Evolutionary conservation across 2,113 vertebrate species (phyloP).

Genomic region (Pantherophis guttatus): DNA sequence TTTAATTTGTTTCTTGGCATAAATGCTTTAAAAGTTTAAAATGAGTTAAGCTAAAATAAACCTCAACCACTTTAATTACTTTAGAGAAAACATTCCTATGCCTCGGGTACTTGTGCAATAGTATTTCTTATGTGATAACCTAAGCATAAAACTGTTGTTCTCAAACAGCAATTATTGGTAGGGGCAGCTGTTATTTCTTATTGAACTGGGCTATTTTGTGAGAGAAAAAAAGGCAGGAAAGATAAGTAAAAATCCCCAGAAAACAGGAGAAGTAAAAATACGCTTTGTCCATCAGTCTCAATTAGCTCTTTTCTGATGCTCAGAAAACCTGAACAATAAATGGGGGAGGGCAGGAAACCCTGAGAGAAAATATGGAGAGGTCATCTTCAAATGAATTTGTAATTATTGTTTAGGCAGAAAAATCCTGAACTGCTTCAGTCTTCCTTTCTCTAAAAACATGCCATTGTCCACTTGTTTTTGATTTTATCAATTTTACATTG

Average conservation of each 20-base stretch:
- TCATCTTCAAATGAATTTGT: slow-evolving; percentile 42
- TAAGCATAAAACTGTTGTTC: not conserved
- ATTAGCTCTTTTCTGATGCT: slow-evolving; percentile 34
- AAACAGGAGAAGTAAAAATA: slow-evolving; percentile 12
- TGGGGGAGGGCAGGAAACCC: rapidly evolving
- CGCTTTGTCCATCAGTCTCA: slow-evolving; percentile 17
- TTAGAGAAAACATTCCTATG: not conserved
- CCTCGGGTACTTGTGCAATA: not conserved
- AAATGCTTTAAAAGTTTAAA: slow-evolving; percentile 10
- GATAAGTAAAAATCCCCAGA: not conserved
- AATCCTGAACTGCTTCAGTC: not conserved
- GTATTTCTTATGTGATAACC: not conserved
- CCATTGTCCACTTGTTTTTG: slow-evolving; percentile 37
- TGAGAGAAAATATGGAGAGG: slow-evolving; percentile 24
- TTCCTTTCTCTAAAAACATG: slow-evolving; percentile 7
- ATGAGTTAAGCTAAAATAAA: slow-evolving; percentile 2
- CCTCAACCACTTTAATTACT: not conserved
- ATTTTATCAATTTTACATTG: slow-evolving; percentile 54
- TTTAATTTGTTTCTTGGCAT: not conserved
- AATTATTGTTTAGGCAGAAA: slow-evolving; percentile 3
- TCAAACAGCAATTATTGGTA: not conserved
- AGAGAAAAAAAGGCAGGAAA: not conserved
- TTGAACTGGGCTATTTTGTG: not conserved
- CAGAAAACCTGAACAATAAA: slow-evolving; percentile 32
- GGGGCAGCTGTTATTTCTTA: not conserved